Evolutionary conservation across 2,797 vertebrate genomes (phyloP).

Genomic region (Danio kyathit): DNA sequence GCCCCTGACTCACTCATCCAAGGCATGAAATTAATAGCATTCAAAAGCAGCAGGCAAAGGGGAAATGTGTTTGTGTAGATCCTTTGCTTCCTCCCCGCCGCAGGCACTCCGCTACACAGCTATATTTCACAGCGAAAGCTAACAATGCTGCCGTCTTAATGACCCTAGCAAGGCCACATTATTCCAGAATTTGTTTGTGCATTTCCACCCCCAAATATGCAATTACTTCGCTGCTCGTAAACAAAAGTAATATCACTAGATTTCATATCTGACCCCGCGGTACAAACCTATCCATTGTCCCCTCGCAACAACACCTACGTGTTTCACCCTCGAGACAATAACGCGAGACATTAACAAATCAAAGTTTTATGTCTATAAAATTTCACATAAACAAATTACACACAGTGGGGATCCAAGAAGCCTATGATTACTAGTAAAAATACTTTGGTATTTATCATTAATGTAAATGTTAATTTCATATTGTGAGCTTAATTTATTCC

Average conservation of each 20-base stretch:
- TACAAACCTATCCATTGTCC: slow-evolving; percentile 41
- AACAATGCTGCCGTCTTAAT: slow-evolving; percentile 57
- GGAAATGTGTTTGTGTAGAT: slow-evolving; percentile 53
- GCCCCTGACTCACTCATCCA: slow-evolving; percentile 48
- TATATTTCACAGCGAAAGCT: slow-evolving; percentile 58
- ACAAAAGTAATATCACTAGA: slow-evolving; percentile 33
- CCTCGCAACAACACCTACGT: neutral
- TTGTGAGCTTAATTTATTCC: neutral
- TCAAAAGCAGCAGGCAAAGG: slow-evolving; percentile 54
- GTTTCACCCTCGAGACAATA: neutral
- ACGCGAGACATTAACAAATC: slow-evolving; percentile 1
- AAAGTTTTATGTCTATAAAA: slow-evolving; percentile 16
- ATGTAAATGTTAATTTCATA: neutral
- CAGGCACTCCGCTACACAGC: slow-evolving; percentile 42
- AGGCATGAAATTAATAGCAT: slow-evolving; percentile 60
- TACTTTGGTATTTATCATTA: no score
- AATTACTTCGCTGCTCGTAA: slow-evolving; percentile 34
- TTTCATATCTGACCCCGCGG: slow-evolving; percentile 34
- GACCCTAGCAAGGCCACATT: slow-evolving; percentile 51
- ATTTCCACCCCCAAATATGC: slow-evolving; percentile 43
- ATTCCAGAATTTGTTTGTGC: slow-evolving; percentile 54
- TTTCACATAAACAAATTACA: neutral
- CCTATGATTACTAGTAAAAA: no score
- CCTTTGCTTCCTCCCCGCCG: slow-evolving; percentile 45
- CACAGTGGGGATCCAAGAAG: neutral